Percentiles rank a stretch among this genome's conserved stretches.
These are phyloP conservation scores for Idris sp. DNA, from an alignment of 1,140 invertebrate genomes.

Conservation along the genomic window DNA sequence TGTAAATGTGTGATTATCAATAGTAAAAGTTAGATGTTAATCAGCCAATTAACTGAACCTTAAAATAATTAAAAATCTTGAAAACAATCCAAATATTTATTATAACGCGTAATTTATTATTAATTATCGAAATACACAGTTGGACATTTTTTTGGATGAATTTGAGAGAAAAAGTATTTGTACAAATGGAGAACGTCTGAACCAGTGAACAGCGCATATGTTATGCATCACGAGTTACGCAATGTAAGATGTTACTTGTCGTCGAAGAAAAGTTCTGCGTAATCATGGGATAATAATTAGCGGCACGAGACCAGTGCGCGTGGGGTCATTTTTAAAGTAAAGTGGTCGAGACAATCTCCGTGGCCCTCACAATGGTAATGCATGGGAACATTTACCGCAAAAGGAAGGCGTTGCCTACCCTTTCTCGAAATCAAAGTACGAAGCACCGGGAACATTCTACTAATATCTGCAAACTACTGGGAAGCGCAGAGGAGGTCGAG, in stretches of 20 bases:
- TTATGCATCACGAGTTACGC: constrained; percentile 31
- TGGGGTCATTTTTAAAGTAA: constrained; percentile 51
- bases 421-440: constrained; percentile 63
- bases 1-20: too few relatives aligned
- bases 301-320: constrained; percentile 53
- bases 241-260: constrained; percentile 51
- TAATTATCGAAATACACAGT: too few relatives aligned
- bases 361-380: constrained; percentile 70
- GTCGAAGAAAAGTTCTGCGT: constrained; percentile 59
- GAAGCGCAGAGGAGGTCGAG: constrained; percentile 65
- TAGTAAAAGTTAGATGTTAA: too few relatives aligned
- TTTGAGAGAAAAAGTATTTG: too few relatives aligned
- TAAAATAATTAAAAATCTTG: too few relatives aligned
- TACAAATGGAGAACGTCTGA: not conserved
- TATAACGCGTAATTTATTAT: too few relatives aligned
- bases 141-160: too few relatives aligned
- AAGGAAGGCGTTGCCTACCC: constrained; percentile 69
- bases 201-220: constrained; percentile 19
- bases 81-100: too few relatives aligned
- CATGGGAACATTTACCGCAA: constrained; percentile 75
- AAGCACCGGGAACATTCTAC: constrained; percentile 66
- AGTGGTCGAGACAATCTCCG: constrained; percentile 59
- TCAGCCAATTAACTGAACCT: too few relatives aligned
- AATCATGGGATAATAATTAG: constrained; percentile 64
- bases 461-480: constrained; percentile 37